Percentiles rank a stretch among this genome's conserved stretches.
Evolutionary conservation across 2,888 invertebrate species (phyloP).

Genomic region (Criorhina ranunculi): DNA sequence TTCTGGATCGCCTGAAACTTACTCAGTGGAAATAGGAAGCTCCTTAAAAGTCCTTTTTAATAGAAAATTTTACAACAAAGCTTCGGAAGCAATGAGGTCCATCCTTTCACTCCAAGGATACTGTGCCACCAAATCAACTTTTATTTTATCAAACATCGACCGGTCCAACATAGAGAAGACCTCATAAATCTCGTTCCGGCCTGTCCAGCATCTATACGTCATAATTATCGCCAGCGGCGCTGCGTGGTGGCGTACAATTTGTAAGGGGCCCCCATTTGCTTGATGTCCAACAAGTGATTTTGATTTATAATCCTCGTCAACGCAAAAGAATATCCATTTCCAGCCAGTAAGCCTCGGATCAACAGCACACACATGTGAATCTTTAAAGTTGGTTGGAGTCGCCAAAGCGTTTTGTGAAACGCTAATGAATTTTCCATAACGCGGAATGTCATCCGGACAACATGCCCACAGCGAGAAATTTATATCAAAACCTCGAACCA

Average conservation of each 20-base stretch:
- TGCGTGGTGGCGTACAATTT: slow-evolving; percentile 48
- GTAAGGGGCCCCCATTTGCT: slow-evolving; percentile 59
- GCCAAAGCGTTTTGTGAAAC: slow-evolving; percentile 51
- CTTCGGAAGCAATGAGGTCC: too few relatives aligned
- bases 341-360: slow-evolving; percentile 30
- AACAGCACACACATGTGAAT: slow-evolving; percentile 27
- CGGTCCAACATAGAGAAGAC: slow-evolving; percentile 25
- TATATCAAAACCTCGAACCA: slow-evolving; percentile 70
- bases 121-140: too few relatives aligned
- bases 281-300: slow-evolving; percentile 69
- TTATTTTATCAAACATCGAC: background rate
- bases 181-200: slow-evolving; percentile 64
- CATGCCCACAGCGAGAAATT: slow-evolving; percentile 69
- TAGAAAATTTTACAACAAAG: too few relatives aligned
- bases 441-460: slow-evolving; percentile 72
- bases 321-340: slow-evolving; percentile 61
- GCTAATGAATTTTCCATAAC: slow-evolving; percentile 76
- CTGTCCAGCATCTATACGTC: slow-evolving; percentile 55
- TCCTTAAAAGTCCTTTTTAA: too few relatives aligned
- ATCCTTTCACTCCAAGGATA: too few relatives aligned
- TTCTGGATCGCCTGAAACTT: too few relatives aligned
- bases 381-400: background rate
- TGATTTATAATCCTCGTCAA: slow-evolving; percentile 68
- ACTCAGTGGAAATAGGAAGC: too few relatives aligned
- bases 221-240: slow-evolving; percentile 67